A percentile compares a stretch with the other conserved stretches of the same genome.
Evolutionary conservation across 2,888 invertebrate species (phyloP).

Genomic region (Tetranychus piercei): DNA sequence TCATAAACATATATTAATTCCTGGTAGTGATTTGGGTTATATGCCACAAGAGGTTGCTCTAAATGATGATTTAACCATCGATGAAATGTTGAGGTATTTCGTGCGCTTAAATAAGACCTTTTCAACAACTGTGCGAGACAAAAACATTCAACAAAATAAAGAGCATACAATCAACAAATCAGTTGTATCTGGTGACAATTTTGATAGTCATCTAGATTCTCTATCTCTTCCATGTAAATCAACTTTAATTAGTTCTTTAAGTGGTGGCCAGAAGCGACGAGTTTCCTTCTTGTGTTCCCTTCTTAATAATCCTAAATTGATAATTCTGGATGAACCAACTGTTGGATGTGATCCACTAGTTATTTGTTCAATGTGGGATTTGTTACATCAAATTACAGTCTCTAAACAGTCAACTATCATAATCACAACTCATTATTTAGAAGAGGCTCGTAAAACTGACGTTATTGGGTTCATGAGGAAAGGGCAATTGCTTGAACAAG

Average conservation of each 20-base stretch:
- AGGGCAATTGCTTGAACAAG: neutral
- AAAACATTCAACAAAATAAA: neutral
- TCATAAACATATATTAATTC: neutral
- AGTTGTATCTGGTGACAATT: neutral
- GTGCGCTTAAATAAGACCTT: neutral
- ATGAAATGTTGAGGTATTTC: slow-evolving; percentile 4
- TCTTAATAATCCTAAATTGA: neutral
- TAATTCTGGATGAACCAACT: neutral
- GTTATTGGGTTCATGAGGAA: neutral
- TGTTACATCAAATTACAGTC: neutral
- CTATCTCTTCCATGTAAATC: neutral
- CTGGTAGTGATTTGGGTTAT: neutral
- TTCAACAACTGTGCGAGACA: neutral
- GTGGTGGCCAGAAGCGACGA: neutral
- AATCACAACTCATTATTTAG: neutral
- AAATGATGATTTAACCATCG: neutral
- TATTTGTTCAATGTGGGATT: neutral
- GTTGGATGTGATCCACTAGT: neutral
- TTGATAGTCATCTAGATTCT: neutral
- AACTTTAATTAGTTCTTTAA: neutral
- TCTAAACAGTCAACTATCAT: neutral
- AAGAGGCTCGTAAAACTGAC: neutral
- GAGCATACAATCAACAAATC: neutral
- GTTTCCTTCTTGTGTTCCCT: neutral
- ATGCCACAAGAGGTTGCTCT: neutral